Base-by-base conservation (phyloP, 2,113 vertebrate genomes). In the Psilopsiagon aymara region DNA sequence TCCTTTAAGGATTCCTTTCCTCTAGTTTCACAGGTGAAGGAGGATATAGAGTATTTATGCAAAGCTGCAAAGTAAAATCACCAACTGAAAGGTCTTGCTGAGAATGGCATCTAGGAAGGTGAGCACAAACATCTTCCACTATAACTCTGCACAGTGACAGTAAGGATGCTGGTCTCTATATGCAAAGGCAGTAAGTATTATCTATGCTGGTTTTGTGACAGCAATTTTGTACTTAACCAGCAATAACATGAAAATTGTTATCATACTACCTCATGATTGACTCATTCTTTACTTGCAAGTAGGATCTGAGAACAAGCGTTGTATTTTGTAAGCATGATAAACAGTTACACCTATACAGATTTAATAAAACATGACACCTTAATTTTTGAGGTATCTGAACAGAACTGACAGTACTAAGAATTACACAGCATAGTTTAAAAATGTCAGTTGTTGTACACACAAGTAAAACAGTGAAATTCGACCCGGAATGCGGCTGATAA, bases 401-500 rank as follows among this genome's bases (percentile, higher is more conserved):
- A 25, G 29, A 52, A 55, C 6, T 2, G 6, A 37, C 2, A 1
- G 8, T 4, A 33, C 29, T 9, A 64, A 4, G 21, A 80, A 43
- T 35, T 31, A 39, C 17, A 37, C 0, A 17, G 9, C 2, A 33
- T 1, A 60, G 35, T 13, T 19, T 6, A 12, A 41, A 62, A 35
- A 31, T 0, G 21, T 2, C 25, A 55, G 1, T 9, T 46, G 28
- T 9, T 68, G 37, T 55, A 16, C 11, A 46, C 7, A 16, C 2
- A 10, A 0, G 5, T 17, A 16, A 33, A 47, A 35, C 9, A 57
- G 25, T 0, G 47, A 53, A 17, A 33, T 12, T 59, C 19, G 49
- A 13, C 29, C 52, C 24, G 2, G 11, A 77, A 62, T 3, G 17
- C 0, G 0, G 1, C 13, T 24, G 46, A 5, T 6, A 24, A 17